A percentile compares a stretch with the other conserved stretches of the same genome.
Evolutionary conservation across 2,797 vertebrate genomes (phyloP).

Genomic region (Rousettus madagascariensis): DNA sequence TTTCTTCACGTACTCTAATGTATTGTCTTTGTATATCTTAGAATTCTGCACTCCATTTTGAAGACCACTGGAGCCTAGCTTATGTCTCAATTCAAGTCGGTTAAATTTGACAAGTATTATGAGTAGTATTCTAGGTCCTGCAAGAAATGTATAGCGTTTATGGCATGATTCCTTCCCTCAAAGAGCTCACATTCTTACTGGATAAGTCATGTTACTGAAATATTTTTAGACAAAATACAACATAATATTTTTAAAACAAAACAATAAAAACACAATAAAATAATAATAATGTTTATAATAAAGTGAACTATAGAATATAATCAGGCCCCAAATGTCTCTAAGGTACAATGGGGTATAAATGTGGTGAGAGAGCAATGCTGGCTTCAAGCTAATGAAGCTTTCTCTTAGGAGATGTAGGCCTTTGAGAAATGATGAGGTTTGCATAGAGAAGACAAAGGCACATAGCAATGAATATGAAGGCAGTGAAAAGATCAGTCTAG

Average conservation of each 20-base stretch:
- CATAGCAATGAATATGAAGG: not conserved
- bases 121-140: not conserved
- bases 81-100: not conserved
- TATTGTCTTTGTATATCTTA: not conserved
- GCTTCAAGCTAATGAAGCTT: not conserved
- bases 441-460: not conserved
- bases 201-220: conserved; percentile 15
- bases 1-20: not conserved
- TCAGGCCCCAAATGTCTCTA: not conserved
- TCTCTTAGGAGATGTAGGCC: not conserved
- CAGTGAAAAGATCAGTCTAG: not conserved
- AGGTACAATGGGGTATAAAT: not conserved
- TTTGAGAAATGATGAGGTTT: not conserved
- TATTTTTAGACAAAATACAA: not conserved
- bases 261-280: not conserved
- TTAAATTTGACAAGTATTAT: not conserved
- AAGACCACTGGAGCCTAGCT: not conserved
- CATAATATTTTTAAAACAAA: not conserved
- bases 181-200: not conserved
- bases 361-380: not conserved
- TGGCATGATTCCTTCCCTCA: not conserved
- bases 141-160: not conserved
- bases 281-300: not conserved
- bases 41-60: not conserved
- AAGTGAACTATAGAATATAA: not conserved